Base-by-base conservation (phyloP, 1,140 invertebrate genomes). In the Cyphomyrmex costatus region DNA sequence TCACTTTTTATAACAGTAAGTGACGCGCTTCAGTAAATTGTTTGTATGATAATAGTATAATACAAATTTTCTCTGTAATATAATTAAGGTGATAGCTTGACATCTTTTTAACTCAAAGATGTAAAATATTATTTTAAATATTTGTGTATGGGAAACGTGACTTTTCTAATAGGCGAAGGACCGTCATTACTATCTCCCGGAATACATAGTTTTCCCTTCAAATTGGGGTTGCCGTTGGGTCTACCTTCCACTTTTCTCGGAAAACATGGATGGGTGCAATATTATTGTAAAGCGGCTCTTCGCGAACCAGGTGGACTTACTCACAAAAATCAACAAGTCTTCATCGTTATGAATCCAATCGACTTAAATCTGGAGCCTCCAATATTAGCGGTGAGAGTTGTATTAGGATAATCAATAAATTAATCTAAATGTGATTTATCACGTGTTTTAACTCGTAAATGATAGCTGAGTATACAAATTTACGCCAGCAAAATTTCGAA, bases 321-420 rank as follows among this genome's bases (percentile, higher is more conserved):
- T 4, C 98, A 99, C 93, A 99, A 99, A 95, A 99, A 99, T 93
- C 98, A 99, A 94, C 98, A 99, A 95, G 98, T 99, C 10, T 99
- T 99, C 94, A 98, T 99, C 90, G 98, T 99, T 0, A 99, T 99
- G 98, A 99, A 98, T 94, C 98, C 98, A 1, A 98, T 99, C 82
- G 98, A 99, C 95, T 95, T 99, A 85, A 99, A 99, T 95, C 95
- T 98, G 92, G 98, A 99, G 92, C 98, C 98, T 46, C 96, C 98
- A 2, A 97, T 98, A 88, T 95, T 99, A 86, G 96, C 98, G 92
- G 98, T 99, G 96, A 97, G 97, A 53, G 3, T 76, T 78, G 2
- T 10, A 42, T 76, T 66, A 80, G 16, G 5, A 46, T 42, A 46
- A 70, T n/a, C 30, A 49, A 70, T 3, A 8, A 30, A 24, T 70